Percentiles rank a stretch among this genome's conserved stretches.
These are phyloP conservation scores for Stictocephala bisonia DNA, from an alignment of 2,888 invertebrate species.

Conservation along the genomic window DNA sequence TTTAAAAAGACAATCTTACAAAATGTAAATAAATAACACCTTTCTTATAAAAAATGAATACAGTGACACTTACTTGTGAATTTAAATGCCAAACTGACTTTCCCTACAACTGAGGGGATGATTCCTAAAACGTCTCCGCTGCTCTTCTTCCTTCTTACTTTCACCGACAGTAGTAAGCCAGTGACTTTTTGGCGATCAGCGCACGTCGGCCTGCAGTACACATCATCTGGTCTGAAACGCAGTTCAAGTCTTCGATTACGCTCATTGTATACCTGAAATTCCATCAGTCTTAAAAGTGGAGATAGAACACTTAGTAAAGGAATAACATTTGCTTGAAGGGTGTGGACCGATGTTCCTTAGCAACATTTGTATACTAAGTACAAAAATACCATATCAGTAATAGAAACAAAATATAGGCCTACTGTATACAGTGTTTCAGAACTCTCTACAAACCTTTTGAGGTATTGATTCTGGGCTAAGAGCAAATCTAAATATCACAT, in stretches of 20 bases:
- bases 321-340: too few relatives aligned
- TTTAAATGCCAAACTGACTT: slow-evolving; percentile 71
- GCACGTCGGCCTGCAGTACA: slow-evolving; percentile 80
- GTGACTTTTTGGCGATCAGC: slow-evolving; percentile 75
- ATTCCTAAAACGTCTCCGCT: slow-evolving; percentile 16
- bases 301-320: slow-evolving; percentile 51
- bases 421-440: not conserved
- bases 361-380: too few relatives aligned
- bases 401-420: too few relatives aligned
- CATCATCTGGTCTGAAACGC: slow-evolving; percentile 83
- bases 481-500: too few relatives aligned
- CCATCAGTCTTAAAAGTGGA: not conserved
- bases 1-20: too few relatives aligned
- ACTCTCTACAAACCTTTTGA: too few relatives aligned
- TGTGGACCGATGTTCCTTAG: too few relatives aligned
- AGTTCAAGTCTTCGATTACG: slow-evolving; percentile 77
- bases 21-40: too few relatives aligned
- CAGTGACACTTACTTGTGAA: slow-evolving; percentile 73
- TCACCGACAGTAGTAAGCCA: slow-evolving; percentile 81
- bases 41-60: too few relatives aligned
- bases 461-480: too few relatives aligned
- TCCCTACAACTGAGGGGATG: slow-evolving; percentile 64
- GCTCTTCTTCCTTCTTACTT: slow-evolving; percentile 67
- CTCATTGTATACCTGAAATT: slow-evolving; percentile 67
- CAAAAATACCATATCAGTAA: too few relatives aligned